Base-by-base conservation (phyloP, 2,888 invertebrate genomes). In the Mimas tiliae region DNA sequence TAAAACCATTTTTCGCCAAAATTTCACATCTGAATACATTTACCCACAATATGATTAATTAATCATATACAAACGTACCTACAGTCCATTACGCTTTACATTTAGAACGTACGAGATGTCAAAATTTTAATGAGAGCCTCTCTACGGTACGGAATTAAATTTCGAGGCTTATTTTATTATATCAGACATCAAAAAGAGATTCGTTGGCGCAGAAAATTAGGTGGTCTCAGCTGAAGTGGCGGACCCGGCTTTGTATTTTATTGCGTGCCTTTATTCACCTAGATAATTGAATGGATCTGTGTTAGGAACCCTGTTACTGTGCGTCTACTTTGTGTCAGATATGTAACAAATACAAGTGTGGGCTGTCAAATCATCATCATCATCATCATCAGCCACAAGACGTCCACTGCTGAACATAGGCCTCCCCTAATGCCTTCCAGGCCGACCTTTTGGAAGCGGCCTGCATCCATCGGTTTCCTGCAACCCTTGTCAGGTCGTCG, bases 141-240 rank as follows among this genome's bases (percentile, higher is more conserved):
- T 69, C 71, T 34, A 66, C 66, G 69, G 73, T 72, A 68, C 72
- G 72, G 70, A 75, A 80, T 79, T 76, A 78, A 79, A 58, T 58
- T 78, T 74, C 74, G 55, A 67, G 65, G 67, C 67, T 72, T 71
- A 72, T 74, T 75, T 76, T 78, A 77, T 77, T 75, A 74, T 72
- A 73, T 70, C 72, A 70, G 74, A 78, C 72, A 75, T 82, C 76
- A 78, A 82, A 84, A 81, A 75, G 80, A 75, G 69, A 58, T 58
- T 73, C 75, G 69, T 67, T 71, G 75, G 74, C 48, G 80, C 71
- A 74, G 78, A 84, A 80, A 82, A 83, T 83, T 83, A 73, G 75
- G 74, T 72, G 69, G 71, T 65, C 67, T 68, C 72, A 66, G 63
- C 19, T 42, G 19, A 58, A 58, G 58, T 42, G 58, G 58, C 55